These are phyloP conservation scores for Leuciscus idus DNA, from an alignment of 2,113 vertebrate species.

Conservation along the genomic window DNA sequence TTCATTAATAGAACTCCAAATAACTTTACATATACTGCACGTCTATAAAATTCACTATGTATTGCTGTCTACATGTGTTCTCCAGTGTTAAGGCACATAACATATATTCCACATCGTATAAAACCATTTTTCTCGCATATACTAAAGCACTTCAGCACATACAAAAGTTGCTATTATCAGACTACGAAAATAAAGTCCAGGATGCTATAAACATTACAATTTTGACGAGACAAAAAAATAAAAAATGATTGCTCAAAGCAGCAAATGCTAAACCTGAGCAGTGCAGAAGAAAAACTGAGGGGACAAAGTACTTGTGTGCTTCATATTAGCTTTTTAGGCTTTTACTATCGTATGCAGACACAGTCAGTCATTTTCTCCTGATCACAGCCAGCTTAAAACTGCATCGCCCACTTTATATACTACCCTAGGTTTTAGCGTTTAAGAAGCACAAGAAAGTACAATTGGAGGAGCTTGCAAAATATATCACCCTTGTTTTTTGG, in stretches of 20 bases:
- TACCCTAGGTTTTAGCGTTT: not conserved
- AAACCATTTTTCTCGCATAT: slow-evolving; percentile 26
- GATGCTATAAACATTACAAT: not conserved
- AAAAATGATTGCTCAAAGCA: slow-evolving; percentile 5
- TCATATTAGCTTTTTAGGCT: slow-evolving; percentile 5
- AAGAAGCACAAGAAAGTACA: not conserved
- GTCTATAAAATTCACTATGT: slow-evolving; percentile 33
- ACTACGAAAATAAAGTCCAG: not conserved
- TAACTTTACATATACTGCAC: slow-evolving; percentile 40
- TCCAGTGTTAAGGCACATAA: slow-evolving; percentile 79
- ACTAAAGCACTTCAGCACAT: slow-evolving; percentile 20
- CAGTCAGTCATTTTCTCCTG: not conserved
- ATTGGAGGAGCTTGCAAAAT: not conserved
- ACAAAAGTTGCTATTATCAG: not conserved
- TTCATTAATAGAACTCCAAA: slow-evolving; percentile 27
- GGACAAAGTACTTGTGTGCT: slow-evolving; percentile 20
- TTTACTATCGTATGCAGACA: not conserved
- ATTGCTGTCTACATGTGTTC: slow-evolving; percentile 58
- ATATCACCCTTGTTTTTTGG: not conserved
- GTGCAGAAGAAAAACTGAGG: slow-evolving; percentile 1
- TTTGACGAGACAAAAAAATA: not conserved
- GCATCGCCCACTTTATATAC: not conserved
- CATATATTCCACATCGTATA: slow-evolving; percentile 57
- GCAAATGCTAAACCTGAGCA: slow-evolving; percentile 1
- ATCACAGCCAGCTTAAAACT: slow-evolving; percentile 16